These are phyloP conservation scores for Molorchus minor DNA, from an alignment of 2,888 invertebrate genomes.

Conservation along the genomic window DNA sequence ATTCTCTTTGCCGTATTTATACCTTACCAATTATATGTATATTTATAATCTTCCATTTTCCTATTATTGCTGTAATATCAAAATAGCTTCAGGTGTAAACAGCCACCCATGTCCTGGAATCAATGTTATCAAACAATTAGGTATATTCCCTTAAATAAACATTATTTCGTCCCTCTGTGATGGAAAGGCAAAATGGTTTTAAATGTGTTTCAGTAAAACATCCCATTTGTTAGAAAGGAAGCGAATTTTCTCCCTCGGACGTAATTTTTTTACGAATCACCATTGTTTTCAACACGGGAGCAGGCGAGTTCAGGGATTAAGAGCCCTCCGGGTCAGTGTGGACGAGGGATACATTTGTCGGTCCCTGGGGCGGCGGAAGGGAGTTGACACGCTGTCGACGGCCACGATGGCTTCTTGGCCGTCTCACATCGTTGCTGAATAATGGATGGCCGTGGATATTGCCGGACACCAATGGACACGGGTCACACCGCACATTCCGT, in stretches of 20 bases:
- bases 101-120: background rate
- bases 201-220: slow-evolving; percentile 35
- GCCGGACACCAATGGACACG: slow-evolving; percentile 59
- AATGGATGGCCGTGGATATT: slow-evolving; percentile 59
- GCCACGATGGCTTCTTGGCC: slow-evolving; percentile 59
- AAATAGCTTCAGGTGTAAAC: no score
- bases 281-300: slow-evolving; percentile 45
- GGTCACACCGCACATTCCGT: slow-evolving; percentile 55
- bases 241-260: slow-evolving; percentile 37
- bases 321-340: slow-evolving; percentile 54
- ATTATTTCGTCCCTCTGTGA: slow-evolving; percentile 26
- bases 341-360: slow-evolving; percentile 60
- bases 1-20: no score
- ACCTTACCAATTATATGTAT: no score
- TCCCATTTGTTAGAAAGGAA: slow-evolving; percentile 38
- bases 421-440: slow-evolving; percentile 57
- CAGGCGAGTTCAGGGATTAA: slow-evolving; percentile 47
- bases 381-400: slow-evolving; percentile 56
- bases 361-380: slow-evolving; percentile 47
- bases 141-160: slow-evolving; percentile 29
- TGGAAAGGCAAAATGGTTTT: slow-evolving; percentile 30
- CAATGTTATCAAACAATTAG: background rate
- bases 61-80: no score
- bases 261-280: slow-evolving; percentile 45
- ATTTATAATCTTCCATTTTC: no score